phyloP scores from a whole-genome alignment of 92 coral and sea anemone species.

The Epizoanthus illoricatus region DNA sequence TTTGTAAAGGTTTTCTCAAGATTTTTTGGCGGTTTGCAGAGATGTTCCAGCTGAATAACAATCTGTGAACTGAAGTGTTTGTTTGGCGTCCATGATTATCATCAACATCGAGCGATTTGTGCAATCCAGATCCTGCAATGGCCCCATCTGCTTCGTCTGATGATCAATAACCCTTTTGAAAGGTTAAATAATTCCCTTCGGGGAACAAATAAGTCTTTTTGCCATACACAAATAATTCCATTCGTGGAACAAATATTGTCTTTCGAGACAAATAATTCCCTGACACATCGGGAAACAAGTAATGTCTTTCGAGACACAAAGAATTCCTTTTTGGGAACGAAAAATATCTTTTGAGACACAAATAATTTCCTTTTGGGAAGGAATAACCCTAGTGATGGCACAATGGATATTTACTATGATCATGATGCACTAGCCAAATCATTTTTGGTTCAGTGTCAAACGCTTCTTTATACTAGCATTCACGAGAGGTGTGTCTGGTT shows the following conservation, averaged over 20 bases:
- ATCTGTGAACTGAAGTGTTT: conserved; percentile 42
- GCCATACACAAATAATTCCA: conserved; percentile 40
- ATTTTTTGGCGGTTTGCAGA: conserved; percentile 31
- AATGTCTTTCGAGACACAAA: conserved; percentile 42
- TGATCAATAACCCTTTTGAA: conserved; percentile 5
- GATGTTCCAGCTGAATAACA: conserved; percentile 32
- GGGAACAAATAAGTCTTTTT: conserved; percentile 47
- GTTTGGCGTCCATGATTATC: conserved; percentile 43
- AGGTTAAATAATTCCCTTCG: conserved; percentile 43
- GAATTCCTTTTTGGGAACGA: conserved; percentile 14
- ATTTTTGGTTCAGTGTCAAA: conserved; percentile 23
- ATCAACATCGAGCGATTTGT: not conserved
- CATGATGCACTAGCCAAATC: too few relatives aligned
- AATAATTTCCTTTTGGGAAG: too few relatives aligned
- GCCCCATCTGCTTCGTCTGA: conserved; percentile 4
- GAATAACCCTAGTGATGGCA: too few relatives aligned
- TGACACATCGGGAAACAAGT: conserved; percentile 32
- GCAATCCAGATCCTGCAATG: conserved; percentile 26
- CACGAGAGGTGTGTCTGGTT: conserved; percentile 4
- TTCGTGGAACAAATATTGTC: conserved; percentile 30
- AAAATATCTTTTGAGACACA: conserved; percentile 38
- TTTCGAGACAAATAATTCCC: conserved; percentile 33
- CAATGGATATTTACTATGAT: too few relatives aligned
- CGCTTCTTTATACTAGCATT: not conserved
- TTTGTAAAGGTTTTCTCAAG: conserved; percentile 14